These are phyloP conservation scores for Onthophagus taurus DNA, from an alignment of 1,140 invertebrate species.

Conservation along the genomic window DNA sequence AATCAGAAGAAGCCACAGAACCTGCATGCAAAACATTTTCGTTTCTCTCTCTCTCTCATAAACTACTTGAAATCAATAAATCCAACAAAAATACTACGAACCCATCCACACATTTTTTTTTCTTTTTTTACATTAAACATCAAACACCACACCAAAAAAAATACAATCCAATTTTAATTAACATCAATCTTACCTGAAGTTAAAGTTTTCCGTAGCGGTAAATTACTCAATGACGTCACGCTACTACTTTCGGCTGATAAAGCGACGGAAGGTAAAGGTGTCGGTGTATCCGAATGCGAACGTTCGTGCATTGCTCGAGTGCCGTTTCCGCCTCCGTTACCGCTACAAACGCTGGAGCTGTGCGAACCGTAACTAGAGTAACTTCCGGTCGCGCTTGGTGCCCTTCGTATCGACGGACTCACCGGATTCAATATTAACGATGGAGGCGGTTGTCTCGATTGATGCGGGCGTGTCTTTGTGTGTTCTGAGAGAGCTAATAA, in stretches of 20 bases:
- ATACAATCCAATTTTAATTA: no score
- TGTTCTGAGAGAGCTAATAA: constrained; percentile 79
- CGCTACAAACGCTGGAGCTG: constrained; percentile 27
- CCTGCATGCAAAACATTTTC: constrained; percentile 28
- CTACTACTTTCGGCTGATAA: constrained; percentile 90
- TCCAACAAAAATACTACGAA: no score
- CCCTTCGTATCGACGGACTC: constrained; percentile 41
- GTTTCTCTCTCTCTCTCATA: no score
- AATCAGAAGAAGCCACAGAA: constrained; percentile 36
- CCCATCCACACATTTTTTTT: no score
- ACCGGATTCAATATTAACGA: constrained; percentile 42
- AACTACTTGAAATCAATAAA: no score
- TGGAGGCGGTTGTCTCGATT: constrained; percentile 55
- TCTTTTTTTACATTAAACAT: no score
- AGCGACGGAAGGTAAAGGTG: constrained; percentile 76
- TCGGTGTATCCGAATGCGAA: constrained; percentile 82
- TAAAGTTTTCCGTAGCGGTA: constrained; percentile 77
- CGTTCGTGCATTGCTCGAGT: constrained; percentile 64
- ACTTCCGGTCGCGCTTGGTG: constrained; percentile 37
- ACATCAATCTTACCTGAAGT: constrained; percentile 59
- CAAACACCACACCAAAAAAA: no score
- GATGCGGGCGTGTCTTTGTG: constrained; percentile 79
- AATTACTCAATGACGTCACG: constrained; percentile 83
- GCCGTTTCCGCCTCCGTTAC: constrained; percentile 26
- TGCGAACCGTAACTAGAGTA: constrained; percentile 37